Evolutionary conservation across 2,888 invertebrate genomes (phyloP).

Genomic region (Agrochola litura): DNA sequence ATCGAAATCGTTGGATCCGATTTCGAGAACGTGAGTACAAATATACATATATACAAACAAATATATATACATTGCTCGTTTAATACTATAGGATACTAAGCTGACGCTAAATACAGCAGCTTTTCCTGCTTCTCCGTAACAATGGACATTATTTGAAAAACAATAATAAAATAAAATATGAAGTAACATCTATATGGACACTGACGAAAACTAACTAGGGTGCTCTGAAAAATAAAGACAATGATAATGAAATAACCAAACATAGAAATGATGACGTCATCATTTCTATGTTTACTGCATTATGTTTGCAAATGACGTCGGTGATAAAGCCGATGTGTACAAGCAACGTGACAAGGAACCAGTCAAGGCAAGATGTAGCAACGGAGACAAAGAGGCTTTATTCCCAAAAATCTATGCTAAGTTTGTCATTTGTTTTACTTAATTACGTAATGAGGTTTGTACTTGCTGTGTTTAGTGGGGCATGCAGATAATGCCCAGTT

Average conservation of each 20-base stretch:
- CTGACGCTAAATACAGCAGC: no score
- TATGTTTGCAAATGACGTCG: conserved; percentile 47
- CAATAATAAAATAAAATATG: neutral
- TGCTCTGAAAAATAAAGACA: conserved; percentile 41
- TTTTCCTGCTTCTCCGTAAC: neutral
- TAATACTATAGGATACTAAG: neutral
- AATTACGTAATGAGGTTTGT: conserved; percentile 48
- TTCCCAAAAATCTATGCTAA: conserved; percentile 63
- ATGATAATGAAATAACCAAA: conserved; percentile 44
- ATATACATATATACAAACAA: no score
- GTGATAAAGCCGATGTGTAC: conserved; percentile 50
- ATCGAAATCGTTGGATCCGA: no score
- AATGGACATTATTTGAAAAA: neutral
- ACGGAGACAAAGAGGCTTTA: conserved; percentile 56
- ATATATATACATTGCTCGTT: no score
- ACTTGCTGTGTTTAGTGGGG: conserved; percentile 17
- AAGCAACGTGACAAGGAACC: conserved; percentile 53
- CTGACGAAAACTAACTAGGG: conserved; percentile 18
- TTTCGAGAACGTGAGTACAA: no score
- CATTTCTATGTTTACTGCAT: conserved; percentile 5
- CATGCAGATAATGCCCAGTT: conserved; percentile 13
- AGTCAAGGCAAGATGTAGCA: conserved; percentile 61
- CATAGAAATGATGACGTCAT: conserved; percentile 24
- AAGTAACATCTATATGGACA: neutral
- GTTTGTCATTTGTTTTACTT: conserved; percentile 44